These are phyloP conservation scores for Drosophila pseudotakahashii DNA, from an alignment of 2,888 invertebrate genomes.

Conservation along the genomic window DNA sequence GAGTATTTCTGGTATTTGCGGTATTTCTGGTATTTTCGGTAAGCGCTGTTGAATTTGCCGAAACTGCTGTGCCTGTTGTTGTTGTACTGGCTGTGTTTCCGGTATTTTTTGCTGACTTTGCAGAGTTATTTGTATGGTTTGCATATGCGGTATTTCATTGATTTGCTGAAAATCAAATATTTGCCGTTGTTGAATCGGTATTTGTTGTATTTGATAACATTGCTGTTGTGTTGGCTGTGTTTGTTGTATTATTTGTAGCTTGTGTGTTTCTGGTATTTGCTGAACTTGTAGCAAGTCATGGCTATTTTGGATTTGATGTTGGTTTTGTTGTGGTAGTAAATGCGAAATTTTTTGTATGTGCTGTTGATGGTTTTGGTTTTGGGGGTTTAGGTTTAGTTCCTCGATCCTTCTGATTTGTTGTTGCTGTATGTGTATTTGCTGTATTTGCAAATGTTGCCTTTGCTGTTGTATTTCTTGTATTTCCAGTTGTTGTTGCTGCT, in stretches of 20 bases:
- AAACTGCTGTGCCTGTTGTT: not conserved
- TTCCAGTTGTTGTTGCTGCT: constrained; percentile 7
- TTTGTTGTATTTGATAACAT: not conserved
- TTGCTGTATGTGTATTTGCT: constrained; percentile 20
- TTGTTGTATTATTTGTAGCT: constrained; percentile 1
- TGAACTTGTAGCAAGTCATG: not conserved
- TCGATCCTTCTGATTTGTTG: constrained; percentile 4
- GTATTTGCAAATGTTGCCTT: constrained; percentile 9
- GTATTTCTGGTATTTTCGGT: constrained; percentile 5
- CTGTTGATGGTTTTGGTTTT: not conserved
- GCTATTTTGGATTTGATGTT: not conserved
- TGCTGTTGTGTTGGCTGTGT: not conserved
- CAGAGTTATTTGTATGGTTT: constrained; percentile 2
- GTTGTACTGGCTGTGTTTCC: constrained; percentile 1
- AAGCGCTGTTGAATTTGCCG: constrained; percentile 4
- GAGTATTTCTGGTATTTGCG: constrained; percentile 13
- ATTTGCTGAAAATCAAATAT: not conserved
- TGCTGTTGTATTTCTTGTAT: constrained; percentile 24
- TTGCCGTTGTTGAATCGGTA: not conserved
- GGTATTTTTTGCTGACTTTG: constrained; percentile 9
- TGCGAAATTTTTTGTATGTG: not conserved
- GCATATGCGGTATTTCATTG: constrained; percentile 3
- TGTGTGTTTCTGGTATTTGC: not conserved
- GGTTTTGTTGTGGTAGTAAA: constrained; percentile 6
- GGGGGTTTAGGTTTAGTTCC: not conserved